Evolutionary conservation across 2,797 vertebrate species (phyloP).

Genomic region (Dromococcyx pavoninus): DNA sequence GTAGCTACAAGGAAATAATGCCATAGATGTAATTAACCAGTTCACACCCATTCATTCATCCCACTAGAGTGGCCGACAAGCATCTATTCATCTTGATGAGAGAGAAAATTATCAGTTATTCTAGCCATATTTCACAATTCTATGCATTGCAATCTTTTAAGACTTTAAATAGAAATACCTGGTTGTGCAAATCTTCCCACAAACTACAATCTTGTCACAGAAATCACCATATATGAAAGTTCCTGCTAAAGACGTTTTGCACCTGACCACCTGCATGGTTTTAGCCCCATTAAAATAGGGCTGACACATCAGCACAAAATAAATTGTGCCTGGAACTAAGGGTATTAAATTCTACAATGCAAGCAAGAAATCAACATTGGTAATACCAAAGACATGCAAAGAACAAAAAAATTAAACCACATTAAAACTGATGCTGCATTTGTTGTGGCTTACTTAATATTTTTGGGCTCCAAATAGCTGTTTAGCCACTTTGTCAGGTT

Average conservation of each 20-base stretch:
- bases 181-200: constrained; percentile 1
- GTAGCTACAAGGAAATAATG: constrained; percentile 22
- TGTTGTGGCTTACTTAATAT: not conserved
- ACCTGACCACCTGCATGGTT: constrained; percentile 11
- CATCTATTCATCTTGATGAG: not conserved
- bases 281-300: constrained; percentile 49
- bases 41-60: not conserved
- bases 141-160: constrained; percentile 27
- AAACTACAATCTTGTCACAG: constrained; percentile 2
- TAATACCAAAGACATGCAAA: not conserved
- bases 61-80: not conserved
- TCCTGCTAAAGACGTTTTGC: constrained; percentile 27
- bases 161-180: not conserved
- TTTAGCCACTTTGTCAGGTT: not conserved
- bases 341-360: constrained; percentile 48
- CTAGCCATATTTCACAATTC: not conserved
- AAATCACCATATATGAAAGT: constrained; percentile 13
- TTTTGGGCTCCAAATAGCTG: not conserved
- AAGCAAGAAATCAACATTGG: constrained; percentile 36
- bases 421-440: not conserved
- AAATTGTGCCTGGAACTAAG: constrained; percentile 60
- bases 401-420: constrained; percentile 18
- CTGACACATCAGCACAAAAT: constrained; percentile 49
- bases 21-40: not conserved
- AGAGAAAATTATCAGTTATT: not conserved